Conservation (phyloP, 2,797 vertebrate genomes). For the Pantherophis alleghaniensis region DNA sequence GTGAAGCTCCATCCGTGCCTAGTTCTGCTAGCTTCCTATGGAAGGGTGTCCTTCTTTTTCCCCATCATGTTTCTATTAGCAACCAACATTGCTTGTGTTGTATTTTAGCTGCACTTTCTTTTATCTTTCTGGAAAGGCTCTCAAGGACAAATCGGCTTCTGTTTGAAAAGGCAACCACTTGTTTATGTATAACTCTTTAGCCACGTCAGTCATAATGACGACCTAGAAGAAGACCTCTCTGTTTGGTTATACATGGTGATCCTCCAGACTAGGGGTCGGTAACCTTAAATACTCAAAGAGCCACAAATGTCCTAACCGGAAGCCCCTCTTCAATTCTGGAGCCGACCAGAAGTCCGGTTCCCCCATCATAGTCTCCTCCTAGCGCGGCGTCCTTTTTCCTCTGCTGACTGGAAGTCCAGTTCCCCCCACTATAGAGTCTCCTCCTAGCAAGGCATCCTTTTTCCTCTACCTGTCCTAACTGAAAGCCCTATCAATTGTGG, state of each 20-base stretch:
- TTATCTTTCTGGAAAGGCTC: neutral
- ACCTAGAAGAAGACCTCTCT: neutral
- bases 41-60: neutral
- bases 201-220: neutral
- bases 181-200: neutral
- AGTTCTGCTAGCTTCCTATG: neutral
- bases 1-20: neutral
- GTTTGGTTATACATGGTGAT: neutral
- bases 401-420: too few relatives aligned
- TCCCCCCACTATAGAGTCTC: too few relatives aligned
- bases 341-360: too few relatives aligned
- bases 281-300: too few relatives aligned
- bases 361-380: too few relatives aligned
- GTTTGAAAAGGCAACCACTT: conserved; percentile 1
- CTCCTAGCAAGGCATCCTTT: too few relatives aligned
- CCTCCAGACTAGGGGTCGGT: neutral
- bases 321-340: too few relatives aligned
- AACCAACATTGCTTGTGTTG: neutral
- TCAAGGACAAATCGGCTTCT: conserved; percentile 11
- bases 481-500: too few relatives aligned
- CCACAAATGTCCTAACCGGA: too few relatives aligned
- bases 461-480: too few relatives aligned
- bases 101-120: neutral
- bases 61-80: neutral
- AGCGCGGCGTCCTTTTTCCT: too few relatives aligned